Conservation (phyloP, 2,113 vertebrate genomes). For the Leptodactylus fuscus region DNA sequence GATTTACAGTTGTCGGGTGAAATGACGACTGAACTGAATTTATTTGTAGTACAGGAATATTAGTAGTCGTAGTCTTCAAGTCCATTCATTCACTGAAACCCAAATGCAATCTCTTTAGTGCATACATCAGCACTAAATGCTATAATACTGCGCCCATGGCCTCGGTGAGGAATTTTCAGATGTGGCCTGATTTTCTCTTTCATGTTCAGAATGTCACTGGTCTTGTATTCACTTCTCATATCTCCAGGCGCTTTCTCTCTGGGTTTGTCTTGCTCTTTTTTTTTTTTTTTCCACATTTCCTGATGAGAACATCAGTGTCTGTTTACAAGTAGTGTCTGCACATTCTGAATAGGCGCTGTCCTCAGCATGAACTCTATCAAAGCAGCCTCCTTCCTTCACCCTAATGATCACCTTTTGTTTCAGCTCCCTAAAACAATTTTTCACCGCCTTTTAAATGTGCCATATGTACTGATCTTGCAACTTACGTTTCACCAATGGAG, state of each 20-base stretch:
- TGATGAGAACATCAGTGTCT: conserved; percentile 60
- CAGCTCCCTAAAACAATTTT: conserved; percentile 60
- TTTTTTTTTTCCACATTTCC: conserved; percentile 47
- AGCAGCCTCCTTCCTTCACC: conserved; percentile 60
- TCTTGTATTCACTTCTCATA: conserved; percentile 43
- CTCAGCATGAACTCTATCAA: conserved; percentile 60
- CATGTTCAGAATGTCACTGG: conserved; percentile 25
- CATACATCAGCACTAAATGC: not conserved
- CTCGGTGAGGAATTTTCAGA: not conserved
- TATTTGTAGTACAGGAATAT: too few relatives aligned
- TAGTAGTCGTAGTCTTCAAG: too few relatives aligned
- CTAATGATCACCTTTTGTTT: conserved; percentile 61
- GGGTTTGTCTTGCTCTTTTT: conserved; percentile 37
- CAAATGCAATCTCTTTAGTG: too few relatives aligned
- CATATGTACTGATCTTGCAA: conserved; percentile 57
- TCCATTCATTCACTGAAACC: too few relatives aligned
- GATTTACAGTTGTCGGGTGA: not conserved
- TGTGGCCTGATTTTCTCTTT: not conserved
- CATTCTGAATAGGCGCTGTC: conserved; percentile 60
- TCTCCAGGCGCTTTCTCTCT: conserved; percentile 48
- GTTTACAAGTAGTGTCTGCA: conserved; percentile 61
- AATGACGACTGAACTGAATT: too few relatives aligned
- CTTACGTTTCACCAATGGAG: conserved; percentile 58
- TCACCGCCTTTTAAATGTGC: conserved; percentile 60
- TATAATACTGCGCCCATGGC: not conserved